These are phyloP conservation scores for Apodemus agrarius DNA, from an alignment of 2,797 vertebrate species.

Conservation along the genomic window DNA sequence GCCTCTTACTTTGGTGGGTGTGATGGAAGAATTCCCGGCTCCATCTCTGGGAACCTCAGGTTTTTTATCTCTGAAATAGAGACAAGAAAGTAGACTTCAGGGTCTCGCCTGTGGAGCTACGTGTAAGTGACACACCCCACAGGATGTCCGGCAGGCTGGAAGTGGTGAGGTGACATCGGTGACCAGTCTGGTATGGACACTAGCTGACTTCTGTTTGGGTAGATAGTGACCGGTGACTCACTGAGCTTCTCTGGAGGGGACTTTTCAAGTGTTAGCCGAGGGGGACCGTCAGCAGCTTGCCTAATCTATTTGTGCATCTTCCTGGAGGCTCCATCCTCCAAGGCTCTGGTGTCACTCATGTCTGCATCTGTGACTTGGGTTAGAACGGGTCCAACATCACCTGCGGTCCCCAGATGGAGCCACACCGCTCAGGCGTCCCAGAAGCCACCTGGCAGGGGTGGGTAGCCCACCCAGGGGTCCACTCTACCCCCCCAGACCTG, in stretches of 20 bases:
- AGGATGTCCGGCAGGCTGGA: neutral
- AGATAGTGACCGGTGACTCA: neutral
- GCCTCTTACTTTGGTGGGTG: neutral
- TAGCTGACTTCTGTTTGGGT: neutral
- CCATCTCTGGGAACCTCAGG: neutral
- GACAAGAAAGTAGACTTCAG: neutral
- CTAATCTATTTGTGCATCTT: neutral
- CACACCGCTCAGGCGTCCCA: neutral
- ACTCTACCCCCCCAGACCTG: neutral
- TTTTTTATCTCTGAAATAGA: constrained; percentile 42
- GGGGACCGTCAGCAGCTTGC: neutral
- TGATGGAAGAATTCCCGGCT: neutral
- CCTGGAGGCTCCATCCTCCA: neutral
- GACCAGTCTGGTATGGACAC: neutral
- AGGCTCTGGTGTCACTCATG: accelerated
- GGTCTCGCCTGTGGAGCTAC: neutral
- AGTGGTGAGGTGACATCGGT: neutral
- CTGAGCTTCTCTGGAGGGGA: neutral
- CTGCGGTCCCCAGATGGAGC: accelerated
- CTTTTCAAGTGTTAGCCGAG: neutral
- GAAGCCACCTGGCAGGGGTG: neutral
- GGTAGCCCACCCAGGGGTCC: too few relatives aligned
- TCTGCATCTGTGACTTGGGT: neutral
- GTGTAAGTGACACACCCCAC: neutral
- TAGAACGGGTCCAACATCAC: neutral